Conservation (phyloP, 92 coral and sea anemone genomes). For the Metridium senile region DNA sequence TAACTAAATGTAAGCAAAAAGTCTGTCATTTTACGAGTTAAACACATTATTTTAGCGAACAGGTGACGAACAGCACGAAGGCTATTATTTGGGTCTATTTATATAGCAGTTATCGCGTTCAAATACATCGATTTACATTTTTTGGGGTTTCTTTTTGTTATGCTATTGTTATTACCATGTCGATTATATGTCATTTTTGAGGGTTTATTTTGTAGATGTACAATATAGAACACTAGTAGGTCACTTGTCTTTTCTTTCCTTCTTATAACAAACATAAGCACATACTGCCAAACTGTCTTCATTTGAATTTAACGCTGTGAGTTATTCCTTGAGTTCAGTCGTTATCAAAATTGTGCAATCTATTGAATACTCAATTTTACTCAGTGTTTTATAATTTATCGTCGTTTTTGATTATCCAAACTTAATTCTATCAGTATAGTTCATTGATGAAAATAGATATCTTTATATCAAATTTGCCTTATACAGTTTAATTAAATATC, state of each 20-base stretch:
- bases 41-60: background rate
- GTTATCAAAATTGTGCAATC: too few relatives aligned
- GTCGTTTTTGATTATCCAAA: too few relatives aligned
- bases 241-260: background rate
- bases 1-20: background rate
- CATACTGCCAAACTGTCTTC: too few relatives aligned
- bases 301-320: too few relatives aligned
- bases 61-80: background rate
- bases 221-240: background rate
- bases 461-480: too few relatives aligned
- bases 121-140: background rate
- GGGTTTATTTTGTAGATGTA: slow-evolving; percentile 1
- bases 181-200: background rate
- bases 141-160: background rate
- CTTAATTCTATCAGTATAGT: too few relatives aligned
- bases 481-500: too few relatives aligned
- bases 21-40: background rate
- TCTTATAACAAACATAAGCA: background rate
- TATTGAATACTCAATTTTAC: too few relatives aligned
- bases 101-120: background rate
- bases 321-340: too few relatives aligned
- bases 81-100: background rate
- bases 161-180: background rate
- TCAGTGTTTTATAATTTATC: too few relatives aligned
- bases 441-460: too few relatives aligned